Percentiles rank a stretch among this genome's conserved stretches.
Evolutionary conservation across 1,140 invertebrate genomes (phyloP).

Genomic region (Meloidogyne chitwoodi): DNA sequence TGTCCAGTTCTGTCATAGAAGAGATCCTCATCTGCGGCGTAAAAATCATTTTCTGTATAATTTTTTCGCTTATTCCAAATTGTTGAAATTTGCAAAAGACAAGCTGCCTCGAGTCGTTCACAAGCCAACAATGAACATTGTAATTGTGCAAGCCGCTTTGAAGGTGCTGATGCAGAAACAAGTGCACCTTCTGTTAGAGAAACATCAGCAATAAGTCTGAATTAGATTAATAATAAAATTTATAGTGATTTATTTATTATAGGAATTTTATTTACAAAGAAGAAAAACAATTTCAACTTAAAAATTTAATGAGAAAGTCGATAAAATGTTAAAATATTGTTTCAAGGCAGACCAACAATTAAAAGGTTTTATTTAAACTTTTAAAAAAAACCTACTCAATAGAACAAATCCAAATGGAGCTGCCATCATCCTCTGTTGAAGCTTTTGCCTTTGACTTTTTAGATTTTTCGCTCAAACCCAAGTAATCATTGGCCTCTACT

Average conservation of each 20-base stretch:
- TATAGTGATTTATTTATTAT: constrained; percentile 62
- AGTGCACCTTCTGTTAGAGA: constrained; percentile 19
- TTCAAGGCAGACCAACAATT: no score
- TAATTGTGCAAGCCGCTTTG: constrained; percentile 20
- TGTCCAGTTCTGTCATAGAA: constrained; percentile 89
- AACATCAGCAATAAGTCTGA: constrained; percentile 27
- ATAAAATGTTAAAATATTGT: no score
- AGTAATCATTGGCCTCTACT: neutral
- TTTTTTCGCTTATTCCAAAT: constrained; percentile 68
- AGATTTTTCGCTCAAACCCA: neutral
- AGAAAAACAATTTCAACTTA: no score
- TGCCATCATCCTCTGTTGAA: constrained; percentile 8
- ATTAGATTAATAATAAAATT: constrained; percentile 63
- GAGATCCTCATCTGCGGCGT: constrained; percentile 93
- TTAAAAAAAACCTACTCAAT: constrained; percentile 64
- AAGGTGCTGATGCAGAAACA: constrained; percentile 20
- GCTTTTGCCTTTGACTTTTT: neutral
- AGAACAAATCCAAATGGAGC: constrained; percentile 69
- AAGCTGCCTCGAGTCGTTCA: constrained; percentile 26
- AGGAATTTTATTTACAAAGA: neutral
- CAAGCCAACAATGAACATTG: constrained; percentile 28
- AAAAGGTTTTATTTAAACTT: neutral
- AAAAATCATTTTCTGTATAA: constrained; percentile 83
- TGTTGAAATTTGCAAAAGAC: constrained; percentile 21
- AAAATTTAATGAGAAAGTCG: no score